Base-by-base conservation (phyloP, 2,113 vertebrate species). In the Gambusia holbrooki region DNA sequence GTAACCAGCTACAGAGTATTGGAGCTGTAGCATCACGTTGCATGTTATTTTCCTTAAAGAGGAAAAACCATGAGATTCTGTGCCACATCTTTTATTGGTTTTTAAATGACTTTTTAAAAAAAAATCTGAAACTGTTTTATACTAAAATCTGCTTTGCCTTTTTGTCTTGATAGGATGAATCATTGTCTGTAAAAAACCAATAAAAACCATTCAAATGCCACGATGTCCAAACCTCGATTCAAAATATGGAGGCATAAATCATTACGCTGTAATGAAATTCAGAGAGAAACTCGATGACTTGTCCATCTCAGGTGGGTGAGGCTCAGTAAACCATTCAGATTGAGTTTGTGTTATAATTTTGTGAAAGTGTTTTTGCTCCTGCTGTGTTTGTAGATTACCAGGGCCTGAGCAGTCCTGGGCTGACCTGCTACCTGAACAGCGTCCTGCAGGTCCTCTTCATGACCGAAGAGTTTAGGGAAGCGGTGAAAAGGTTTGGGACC, bases 381-480 rank as follows among this genome's bases (percentile, higher is more conserved):
- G 25, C 15, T 76, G 22, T 72, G 30, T 0, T 9, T 81, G 66
- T 17, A 91, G 90, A 88, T 73, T 88, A 91, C 42, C 15, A 85
- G 12, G 93, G 93, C 2, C 77, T 94, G 5, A 30, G 4, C 8
- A 92, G 90, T 82, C 90, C 88, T n/a, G 91, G 92, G 17, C 73
- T 90, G 0, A 93, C 90, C 0, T 93, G 90, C 66, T 93, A 92
- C 42, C 13, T 93, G 69, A 93, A 93, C 87, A 84, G 90, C 1
- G 74, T 93, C 7, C 79, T 93, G 14, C 92, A 94, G 66, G 88
- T 89, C 42, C 75, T 94, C 19, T 94, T 89, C 71, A 90, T 92
- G 92, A 93, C 88, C 0, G 25, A 84, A 27, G 80, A 85, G 35
- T 93, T 94, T 81, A 62, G 84, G 5, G 51, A 86, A 0, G 82